phyloP scores from a whole-genome alignment of 2,797 vertebrate species.

The Melanotaenia parkinsoni region DNA sequence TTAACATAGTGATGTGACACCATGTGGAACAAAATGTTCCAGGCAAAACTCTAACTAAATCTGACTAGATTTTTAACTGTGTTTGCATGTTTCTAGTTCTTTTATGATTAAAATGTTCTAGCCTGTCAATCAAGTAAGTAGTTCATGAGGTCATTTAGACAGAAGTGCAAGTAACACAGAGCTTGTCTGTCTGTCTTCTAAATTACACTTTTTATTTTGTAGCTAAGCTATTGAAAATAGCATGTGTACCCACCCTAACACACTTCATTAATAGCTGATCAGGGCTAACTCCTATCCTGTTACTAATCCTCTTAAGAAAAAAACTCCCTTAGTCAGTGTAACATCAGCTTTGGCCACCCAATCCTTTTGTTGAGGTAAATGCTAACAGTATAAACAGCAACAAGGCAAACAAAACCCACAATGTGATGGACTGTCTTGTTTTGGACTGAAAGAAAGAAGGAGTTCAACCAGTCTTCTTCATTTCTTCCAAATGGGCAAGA shows the following conservation, averaged over 20 bases:
- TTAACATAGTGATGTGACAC: conserved; percentile 64
- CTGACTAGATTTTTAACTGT: conserved; percentile 9
- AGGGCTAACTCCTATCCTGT: conserved; percentile 67
- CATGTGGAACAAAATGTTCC: conserved; percentile 44
- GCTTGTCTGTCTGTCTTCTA: conserved; percentile 46
- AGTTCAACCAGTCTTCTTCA: conserved; percentile 59
- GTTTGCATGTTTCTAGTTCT: neutral
- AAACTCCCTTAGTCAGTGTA: conserved; percentile 67
- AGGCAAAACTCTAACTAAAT: conserved; percentile 5
- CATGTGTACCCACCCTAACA: conserved; percentile 59
- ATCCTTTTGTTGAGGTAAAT: conserved; percentile 62
- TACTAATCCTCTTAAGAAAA: conserved; percentile 79
- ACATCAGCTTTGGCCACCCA: conserved; percentile 58
- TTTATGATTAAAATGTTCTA: conserved; percentile 9
- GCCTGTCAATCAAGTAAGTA: conserved; percentile 1
- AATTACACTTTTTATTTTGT: conserved; percentile 64
- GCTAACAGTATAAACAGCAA: conserved; percentile 52
- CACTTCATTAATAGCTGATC: conserved; percentile 79
- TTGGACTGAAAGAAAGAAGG: conserved; percentile 34
- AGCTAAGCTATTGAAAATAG: conserved; percentile 65
- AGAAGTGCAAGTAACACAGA: conserved; percentile 66
- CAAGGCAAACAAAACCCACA: conserved; percentile 44
- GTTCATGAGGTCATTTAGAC: conserved; percentile 26
- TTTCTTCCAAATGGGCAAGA: conserved; percentile 70
- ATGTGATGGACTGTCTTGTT: conserved; percentile 25